phyloP scores from a whole-genome alignment of 2,113 vertebrate genomes.

The Rafetus swinhoei region DNA sequence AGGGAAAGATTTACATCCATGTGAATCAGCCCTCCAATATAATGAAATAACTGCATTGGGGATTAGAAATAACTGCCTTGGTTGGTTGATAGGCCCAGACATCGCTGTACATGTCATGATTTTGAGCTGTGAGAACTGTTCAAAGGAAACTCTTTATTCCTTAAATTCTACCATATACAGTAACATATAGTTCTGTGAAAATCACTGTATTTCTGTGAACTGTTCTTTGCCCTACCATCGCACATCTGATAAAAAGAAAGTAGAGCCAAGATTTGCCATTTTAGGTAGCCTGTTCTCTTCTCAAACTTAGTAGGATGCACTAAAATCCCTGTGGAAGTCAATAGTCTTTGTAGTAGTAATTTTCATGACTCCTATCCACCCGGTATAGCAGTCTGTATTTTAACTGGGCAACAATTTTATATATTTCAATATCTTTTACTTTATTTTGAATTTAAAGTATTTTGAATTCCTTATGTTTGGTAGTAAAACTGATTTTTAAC shows the following conservation, averaged over 20 bases:
- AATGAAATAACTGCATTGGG: background rate
- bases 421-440: background rate
- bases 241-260: background rate
- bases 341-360: rapidly evolving
- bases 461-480: background rate
- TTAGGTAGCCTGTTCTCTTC: background rate
- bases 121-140: background rate
- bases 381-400: background rate
- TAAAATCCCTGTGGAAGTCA: background rate
- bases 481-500: constrained; percentile 2
- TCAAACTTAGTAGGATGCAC: background rate
- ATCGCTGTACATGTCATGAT: background rate
- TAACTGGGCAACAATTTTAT: background rate
- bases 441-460: background rate
- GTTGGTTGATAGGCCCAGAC: background rate
- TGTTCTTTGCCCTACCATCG: background rate
- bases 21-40: constrained; percentile 7
- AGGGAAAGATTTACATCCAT: constrained; percentile 24
- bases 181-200: background rate
- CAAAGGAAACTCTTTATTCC: background rate
- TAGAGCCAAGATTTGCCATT: background rate
- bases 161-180: background rate
- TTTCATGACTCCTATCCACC: background rate
- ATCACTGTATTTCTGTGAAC: background rate
- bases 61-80: background rate